Evolutionary conservation across 64 coral and sea anemone species (phyloP).

Genomic region (Pocillopora verrucosa): DNA sequence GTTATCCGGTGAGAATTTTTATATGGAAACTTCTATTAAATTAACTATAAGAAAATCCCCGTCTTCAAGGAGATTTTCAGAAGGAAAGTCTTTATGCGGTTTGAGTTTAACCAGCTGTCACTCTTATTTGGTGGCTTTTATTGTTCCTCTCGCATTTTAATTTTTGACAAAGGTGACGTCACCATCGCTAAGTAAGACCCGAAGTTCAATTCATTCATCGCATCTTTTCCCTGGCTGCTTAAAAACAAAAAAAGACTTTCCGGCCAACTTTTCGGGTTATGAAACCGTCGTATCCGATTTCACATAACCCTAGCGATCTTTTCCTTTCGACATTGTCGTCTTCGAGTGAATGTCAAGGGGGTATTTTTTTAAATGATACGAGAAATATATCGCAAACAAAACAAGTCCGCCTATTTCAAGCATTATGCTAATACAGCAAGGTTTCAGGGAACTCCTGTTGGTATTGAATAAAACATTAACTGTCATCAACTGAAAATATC

Average conservation of each 20-base stretch:
- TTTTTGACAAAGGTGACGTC: constrained; percentile 24
- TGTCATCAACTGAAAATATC: background rate
- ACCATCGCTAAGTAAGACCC: background rate
- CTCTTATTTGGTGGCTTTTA: constrained; percentile 7
- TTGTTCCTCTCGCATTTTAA: constrained; percentile 4
- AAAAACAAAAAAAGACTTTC: background rate
- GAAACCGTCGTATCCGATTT: background rate
- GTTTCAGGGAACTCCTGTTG: constrained; percentile 6
- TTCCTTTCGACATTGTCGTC: background rate
- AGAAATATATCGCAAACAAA: background rate
- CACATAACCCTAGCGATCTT: background rate
- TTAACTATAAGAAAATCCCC: constrained; percentile 19
- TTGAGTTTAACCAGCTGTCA: constrained; percentile 52
- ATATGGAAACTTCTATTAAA: background rate
- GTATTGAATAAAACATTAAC: background rate
- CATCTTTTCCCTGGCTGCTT: no score
- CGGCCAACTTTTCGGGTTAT: background rate
- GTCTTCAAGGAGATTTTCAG: constrained; percentile 32
- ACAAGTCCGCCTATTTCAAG: background rate
- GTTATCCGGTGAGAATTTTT: background rate
- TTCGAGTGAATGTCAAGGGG: background rate
- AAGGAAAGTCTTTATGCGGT: constrained; percentile 25
- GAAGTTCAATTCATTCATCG: background rate
- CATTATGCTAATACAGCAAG: constrained; percentile 23
- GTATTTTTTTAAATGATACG: background rate